phyloP scores from a whole-genome alignment of 1,140 invertebrate species.

The Eriocheir sinensis region DNA sequence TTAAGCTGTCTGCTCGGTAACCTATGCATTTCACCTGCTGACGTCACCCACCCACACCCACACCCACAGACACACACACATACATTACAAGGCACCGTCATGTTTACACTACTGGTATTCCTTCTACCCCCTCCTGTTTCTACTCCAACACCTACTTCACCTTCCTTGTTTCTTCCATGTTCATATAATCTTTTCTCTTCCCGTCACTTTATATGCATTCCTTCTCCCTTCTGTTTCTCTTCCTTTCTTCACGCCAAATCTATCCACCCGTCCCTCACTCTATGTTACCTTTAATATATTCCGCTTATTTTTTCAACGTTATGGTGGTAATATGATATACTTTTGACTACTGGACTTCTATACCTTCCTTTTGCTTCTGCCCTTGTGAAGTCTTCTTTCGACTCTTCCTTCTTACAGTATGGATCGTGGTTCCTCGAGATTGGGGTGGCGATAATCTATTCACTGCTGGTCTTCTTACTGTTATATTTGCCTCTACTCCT shows the following conservation, averaged over 20 bases:
- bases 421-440: no score
- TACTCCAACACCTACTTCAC: not conserved
- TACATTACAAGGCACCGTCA: not conserved
- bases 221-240: not conserved
- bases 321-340: no score
- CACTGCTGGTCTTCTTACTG: no score
- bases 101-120: not conserved
- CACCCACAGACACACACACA: not conserved
- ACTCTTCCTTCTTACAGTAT: no score
- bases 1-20: not conserved
- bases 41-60: not conserved
- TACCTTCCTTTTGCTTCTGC: no score
- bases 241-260: not conserved
- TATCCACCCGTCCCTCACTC: no score
- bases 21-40: not conserved
- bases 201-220: not conserved
- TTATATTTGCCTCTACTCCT: no score
- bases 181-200: not conserved
- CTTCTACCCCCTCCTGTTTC: not conserved
- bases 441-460: no score
- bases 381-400: no score
- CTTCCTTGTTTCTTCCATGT: not conserved
- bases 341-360: no score
- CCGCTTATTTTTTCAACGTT: no score
- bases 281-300: no score